Evolutionary conservation across 2,888 invertebrate species (phyloP), one percentile per base, ranked within the genome.

Genomic region (Philaethria dido): DNA sequence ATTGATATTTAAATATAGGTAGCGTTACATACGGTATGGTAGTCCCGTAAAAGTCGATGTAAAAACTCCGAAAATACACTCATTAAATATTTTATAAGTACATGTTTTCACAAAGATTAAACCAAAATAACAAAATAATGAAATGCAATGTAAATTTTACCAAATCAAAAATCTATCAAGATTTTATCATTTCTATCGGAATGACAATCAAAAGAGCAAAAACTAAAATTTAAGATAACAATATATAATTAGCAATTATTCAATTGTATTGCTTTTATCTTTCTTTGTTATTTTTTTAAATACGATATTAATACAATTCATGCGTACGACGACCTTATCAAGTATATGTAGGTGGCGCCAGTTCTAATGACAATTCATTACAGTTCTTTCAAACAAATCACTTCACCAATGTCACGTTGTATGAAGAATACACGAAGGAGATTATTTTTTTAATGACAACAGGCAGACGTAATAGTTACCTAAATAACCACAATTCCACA

Each of bases 221-320:
- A 39, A 39, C 0, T 11, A 29, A 25, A 52, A 52, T 52, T 29
- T 52, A 16, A 52, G 52, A 52, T 52, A 52, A 52, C 16, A 4
- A 5, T 52, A 29, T 52, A 29, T 52, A 52, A 52, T 29, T 52
- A 52, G 29, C 52, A 52, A 52, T 52, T 52, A 52, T 52, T 50
- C n/a, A 14, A 1, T 14, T 48, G 48, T 48, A 20, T 50, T 8
- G 9, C 3, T 50, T 50, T 16, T 52, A 52, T 52, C 29, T 52
- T n/a, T 52, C 3, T 16, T 52, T 39, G 33, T 39, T 29, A 52
- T n/a, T 25, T n/a, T n/a, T 29, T 36, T 8, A 39, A 39, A 39
- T 39, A 13, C 11, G 11, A 13, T 39, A 39, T 39, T 39, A 11
- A 13, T 39, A 13, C 6, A 33, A 33, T 33, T 8, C 33, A 6